A percentile compares a stretch with the other conserved stretches of the same genome.
Conservation (phyloP, 1,140 invertebrate species). For the Drosophila baimaii region DNA sequence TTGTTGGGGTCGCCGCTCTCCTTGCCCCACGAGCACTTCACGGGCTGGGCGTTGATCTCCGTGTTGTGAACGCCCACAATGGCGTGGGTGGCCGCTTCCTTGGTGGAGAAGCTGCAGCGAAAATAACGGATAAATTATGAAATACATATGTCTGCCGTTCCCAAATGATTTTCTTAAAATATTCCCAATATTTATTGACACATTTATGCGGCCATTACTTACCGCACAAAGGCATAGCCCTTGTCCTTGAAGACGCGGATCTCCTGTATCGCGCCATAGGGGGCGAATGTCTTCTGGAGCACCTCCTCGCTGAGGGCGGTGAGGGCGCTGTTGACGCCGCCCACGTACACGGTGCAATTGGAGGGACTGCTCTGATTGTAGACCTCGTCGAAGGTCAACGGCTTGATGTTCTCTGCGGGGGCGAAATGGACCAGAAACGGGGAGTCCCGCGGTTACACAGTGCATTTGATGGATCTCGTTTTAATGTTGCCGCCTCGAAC, state of each 20-base stretch:
- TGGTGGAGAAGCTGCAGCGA: conserved; percentile 94
- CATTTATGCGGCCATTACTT: conserved; percentile 53
- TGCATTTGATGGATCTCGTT: conserved; percentile 54
- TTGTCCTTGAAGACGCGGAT: conserved; percentile 99
- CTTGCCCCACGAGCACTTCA: conserved; percentile 99
- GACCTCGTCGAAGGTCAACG: conserved; percentile 98
- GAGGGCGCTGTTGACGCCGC: conserved; percentile 96
- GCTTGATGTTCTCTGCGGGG: conserved; percentile 91
- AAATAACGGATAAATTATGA: background rate
- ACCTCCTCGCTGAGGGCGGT: conserved; percentile 97
- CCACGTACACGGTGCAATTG: conserved; percentile 99
- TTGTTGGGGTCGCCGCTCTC: conserved; percentile 96
- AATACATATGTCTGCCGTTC: background rate
- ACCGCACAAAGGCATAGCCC: conserved; percentile 99
- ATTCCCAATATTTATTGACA: too few species aligned
- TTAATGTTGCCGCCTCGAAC: conserved; percentile 42
- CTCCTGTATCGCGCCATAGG: conserved; percentile 98
- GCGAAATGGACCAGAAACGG: background rate
- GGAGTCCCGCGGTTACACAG: conserved; percentile 21
- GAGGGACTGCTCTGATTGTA: conserved; percentile 99
- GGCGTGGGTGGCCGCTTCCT: conserved; percentile 98
- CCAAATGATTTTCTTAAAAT: background rate
- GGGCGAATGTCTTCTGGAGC: conserved; percentile 97
- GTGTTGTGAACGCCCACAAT: conserved; percentile 99
- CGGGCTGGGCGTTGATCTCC: conserved; percentile 97